Base-by-base conservation (phyloP, 2,888 invertebrate species). In the Lasioglossum leucozonium region DNA sequence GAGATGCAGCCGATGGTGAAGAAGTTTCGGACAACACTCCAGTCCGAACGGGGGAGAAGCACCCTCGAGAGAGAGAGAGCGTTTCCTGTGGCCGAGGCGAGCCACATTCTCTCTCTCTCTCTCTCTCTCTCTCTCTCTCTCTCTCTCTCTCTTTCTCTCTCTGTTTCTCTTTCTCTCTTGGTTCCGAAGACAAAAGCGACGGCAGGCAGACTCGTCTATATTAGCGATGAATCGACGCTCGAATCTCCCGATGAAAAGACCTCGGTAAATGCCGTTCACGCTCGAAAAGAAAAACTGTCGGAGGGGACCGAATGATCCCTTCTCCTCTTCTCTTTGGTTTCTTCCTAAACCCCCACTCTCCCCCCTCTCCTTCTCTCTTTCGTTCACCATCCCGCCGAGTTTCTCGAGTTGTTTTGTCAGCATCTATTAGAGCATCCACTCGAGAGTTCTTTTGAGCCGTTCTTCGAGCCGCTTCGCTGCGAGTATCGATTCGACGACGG, bases 1-100 rank as follows among this genome's bases (percentile, higher is more conserved):
- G 90, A 88, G 87, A 85, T 71, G 73, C 77, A 42, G 69, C 71
- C 77, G 77, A 65, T 67, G 58, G 75, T 79, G 73, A 76, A 77
- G 69, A 86, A 90, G 78, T 87, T 90, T 87, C 83, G 88, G 83
- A 88, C 89, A 80, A 87, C 87, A 85, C 85, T 88, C 87, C 81
- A 87, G 71, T 37, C 72, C 30, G 30, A 47, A 72, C 47, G 51
- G 47, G 16, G 51, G 73, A 42, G 71, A 47, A 73, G 51, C 55
- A 80, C 73, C 74, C 83, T 80, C 58, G 34, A 65, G 34, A 73
- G 16, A 44, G 65, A 65, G 34, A 73, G 65, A 65, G 26, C 67
- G 67, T 47, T 71, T 30, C n/a, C 34, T 73, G 16, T 16, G 58
- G 34, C 30, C 74, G 37, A 65, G 40, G 34, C 65, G 37, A 51